Evolutionary conservation across 2,888 invertebrate species (phyloP), one percentile per base, ranked within the genome.

Genomic region (Xestia sexstrigata): DNA sequence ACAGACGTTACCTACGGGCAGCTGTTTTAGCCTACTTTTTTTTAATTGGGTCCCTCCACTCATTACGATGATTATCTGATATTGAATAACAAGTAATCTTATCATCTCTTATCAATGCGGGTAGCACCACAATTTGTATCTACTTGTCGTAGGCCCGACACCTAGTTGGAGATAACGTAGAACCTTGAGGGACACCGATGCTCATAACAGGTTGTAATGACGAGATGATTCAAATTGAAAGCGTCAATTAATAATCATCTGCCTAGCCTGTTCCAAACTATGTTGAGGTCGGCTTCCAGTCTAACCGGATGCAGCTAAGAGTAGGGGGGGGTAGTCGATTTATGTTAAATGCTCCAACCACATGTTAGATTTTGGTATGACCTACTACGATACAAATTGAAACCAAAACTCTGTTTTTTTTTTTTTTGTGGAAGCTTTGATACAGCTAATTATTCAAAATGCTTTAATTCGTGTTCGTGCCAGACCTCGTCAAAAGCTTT

Each of bases 101-200:
- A 49, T 35, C n/a, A 6, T 26, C 4, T 52, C 45, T 79, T 68
- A 66, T 65, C 66, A 65, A 78, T 42, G 13, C 30, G 15, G n/a
- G 11, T 30, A 52, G 5, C 15, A 45, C 15, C 69, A 39, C 17
- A 76, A 68, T n/a, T 39, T 58, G 11, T n/a, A n/a, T n/a, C n/a
- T n/a, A n/a, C 23, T 13, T 15, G 55, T 35, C 17, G 23, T 26
- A 11, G 47, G 15, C n/a, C 5, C 5, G 1, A 58, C 20, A 26
- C 17, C 23, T 17, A 47, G 35, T 67, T 55, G 45, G 35, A 52
- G 35, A 73, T 62, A 77, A 74, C 2, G 13, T 52, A 30, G 23
- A 63, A 11, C 82, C 78, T 78, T 78, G 63, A 20, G n/a, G 62
- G 39, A 82, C n/a, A 30, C 78, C 76, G 7, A 35, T 23, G 23